A percentile compares a stretch with the other conserved stretches of the same genome.
Conservation (phyloP, 2,797 vertebrate genomes). For the Gymnopithys bicolor region DNA sequence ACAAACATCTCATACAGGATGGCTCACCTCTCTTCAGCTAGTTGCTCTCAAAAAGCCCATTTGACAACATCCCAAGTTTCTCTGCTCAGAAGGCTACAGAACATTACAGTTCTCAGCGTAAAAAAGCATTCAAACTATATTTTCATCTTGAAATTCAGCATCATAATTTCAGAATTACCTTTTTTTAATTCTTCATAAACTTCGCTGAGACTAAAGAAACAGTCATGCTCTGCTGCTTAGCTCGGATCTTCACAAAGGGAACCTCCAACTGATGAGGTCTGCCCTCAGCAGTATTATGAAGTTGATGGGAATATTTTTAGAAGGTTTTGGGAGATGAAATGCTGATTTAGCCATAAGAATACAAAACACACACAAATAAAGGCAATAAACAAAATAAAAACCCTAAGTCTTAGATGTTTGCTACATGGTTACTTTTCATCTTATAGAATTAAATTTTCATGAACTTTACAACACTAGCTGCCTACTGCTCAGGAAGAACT, state of each 20-base stretch:
- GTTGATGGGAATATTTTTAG: neutral
- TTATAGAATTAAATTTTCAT: slow-evolving; percentile 66
- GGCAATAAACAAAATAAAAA: slow-evolving; percentile 19
- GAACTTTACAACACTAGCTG: slow-evolving; percentile 23
- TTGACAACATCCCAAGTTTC: neutral
- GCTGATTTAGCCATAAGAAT: slow-evolving; percentile 36
- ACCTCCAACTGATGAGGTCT: neutral
- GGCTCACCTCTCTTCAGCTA: neutral
- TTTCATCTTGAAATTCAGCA: neutral
- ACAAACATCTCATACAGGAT: neutral
- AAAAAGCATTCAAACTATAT: neutral
- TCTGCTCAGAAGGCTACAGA: neutral
- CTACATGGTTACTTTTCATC: slow-evolving; percentile 44
- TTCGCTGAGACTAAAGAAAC: neutral
- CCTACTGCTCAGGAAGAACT: slow-evolving; percentile 24
- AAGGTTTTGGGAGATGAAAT: neutral
- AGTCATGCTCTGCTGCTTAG: neutral
- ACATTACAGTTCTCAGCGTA: neutral
- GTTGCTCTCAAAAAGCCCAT: neutral
- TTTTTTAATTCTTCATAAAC: neutral
- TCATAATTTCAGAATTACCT: neutral
- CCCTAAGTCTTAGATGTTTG: slow-evolving; percentile 22
- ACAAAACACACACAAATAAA: neutral
- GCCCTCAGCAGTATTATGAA: neutral
- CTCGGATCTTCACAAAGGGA: slow-evolving; percentile 2